Evolutionary conservation across 2,797 vertebrate species (phyloP), one percentile per base, ranked within the genome.

Genomic region (Scomberomorus guttatus): DNA sequence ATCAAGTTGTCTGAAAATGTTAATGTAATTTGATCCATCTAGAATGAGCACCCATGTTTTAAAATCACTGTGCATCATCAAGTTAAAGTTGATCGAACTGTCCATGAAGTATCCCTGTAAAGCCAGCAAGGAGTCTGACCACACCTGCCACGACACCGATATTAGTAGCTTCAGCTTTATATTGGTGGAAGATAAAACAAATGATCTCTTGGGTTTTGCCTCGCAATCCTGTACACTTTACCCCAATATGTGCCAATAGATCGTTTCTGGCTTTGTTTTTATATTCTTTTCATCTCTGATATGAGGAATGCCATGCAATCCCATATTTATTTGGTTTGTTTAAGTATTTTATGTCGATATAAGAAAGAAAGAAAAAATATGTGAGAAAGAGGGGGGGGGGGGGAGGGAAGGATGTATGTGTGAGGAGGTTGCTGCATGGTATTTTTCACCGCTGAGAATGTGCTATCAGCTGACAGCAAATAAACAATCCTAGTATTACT

Each of bases 231-330:
- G 60, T 55, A 66, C 51, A 62, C 46, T 72, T 77, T 63, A 74
- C 32, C 69, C 44, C 56, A 64, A 13, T 48, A 56, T 80, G 87
- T 94, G 92, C 88, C 90, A 93, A 85, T 66, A 55, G 68, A 85
- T 55, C 46, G 50, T 61, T 11, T 57, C 34, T 65, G 32, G 15
- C 51, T 76, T 78, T 29, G 20, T 51, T 50, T 34, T 24, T 66
- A 34, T 61, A 17, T 59, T 32, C 14, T 78, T 78, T 61, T 60
- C 48, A 44, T 63, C 22, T 55, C 52, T 66, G 15, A 64, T 74
- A 29, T 69, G 52, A 78, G 81, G 51, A 86, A 87, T 81, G 80
- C 75, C 46, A 78, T 77, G 76, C 60, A 66, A 89, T 89, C 67
- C 72, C 72, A 51, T 79, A 29, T 79, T 76, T 75, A 75, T 85